These are phyloP conservation scores for Lates calcarifer DNA, from an alignment of 2,113 vertebrate genomes.

Conservation along the genomic window DNA sequence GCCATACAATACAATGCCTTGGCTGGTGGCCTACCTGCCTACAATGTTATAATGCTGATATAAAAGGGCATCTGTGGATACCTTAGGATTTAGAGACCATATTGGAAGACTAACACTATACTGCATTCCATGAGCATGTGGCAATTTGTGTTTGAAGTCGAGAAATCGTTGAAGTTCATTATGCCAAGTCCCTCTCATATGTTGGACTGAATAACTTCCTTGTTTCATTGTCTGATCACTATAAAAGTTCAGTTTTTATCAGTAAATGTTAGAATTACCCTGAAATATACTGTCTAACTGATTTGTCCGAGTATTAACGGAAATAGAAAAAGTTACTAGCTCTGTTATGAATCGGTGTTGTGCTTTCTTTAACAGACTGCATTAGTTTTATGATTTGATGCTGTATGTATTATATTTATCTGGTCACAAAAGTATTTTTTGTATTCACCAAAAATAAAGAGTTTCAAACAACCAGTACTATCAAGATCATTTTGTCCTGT, in stretches of 20 bases:
- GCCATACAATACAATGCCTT: conserved; percentile 80
- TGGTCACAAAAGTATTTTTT: conserved; percentile 90
- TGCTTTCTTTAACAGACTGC: conserved; percentile 82
- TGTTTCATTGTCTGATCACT: conserved; percentile 78
- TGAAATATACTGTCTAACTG: conserved; percentile 79
- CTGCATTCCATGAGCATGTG: conserved; percentile 83
- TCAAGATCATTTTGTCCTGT: conserved; percentile 3
- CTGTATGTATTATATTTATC: conserved; percentile 87
- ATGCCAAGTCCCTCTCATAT: conserved; percentile 57
- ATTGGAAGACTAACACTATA: conserved; percentile 65
- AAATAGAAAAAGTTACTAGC: conserved; percentile 74
- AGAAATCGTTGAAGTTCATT: conserved; percentile 65
- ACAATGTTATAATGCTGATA: conserved; percentile 62
- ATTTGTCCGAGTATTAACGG: conserved; percentile 74
- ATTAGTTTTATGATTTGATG: conserved; percentile 82
- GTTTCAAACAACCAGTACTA: conserved; percentile 79
- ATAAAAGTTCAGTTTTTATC: conserved; percentile 77
- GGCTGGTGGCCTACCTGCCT: conserved; percentile 75
- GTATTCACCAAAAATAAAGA: conserved; percentile 86
- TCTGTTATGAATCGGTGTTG: conserved; percentile 82
- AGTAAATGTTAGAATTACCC: conserved; percentile 82
- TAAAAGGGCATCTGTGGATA: conserved; percentile 70
- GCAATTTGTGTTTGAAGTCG: conserved; percentile 71
- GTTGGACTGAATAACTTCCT: conserved; percentile 57
- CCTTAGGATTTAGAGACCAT: conserved; percentile 64